Evolutionary conservation across 2,797 vertebrate genomes (phyloP).

Genomic region (Scyliorhinus canicula): DNA sequence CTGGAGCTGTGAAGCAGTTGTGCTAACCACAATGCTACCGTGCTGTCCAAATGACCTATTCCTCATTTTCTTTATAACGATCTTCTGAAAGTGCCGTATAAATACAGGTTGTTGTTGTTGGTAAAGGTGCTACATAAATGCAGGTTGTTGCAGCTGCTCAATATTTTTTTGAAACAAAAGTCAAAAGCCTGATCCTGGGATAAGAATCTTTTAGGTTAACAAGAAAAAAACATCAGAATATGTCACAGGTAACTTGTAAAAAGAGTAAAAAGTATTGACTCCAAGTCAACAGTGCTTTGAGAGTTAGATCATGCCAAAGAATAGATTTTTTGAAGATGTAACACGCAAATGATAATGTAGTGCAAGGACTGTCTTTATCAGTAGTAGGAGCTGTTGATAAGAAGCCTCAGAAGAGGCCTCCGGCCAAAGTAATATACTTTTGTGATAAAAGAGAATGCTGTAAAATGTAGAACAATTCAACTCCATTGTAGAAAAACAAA

Average conservation of each 20-base stretch:
- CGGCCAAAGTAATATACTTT: not conserved
- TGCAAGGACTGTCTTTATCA: not conserved
- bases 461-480: not conserved
- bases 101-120: not conserved
- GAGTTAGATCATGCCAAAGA: not conserved
- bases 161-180: not conserved
- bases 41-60: not conserved
- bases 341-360: not conserved
- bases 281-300: not conserved
- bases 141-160: not conserved
- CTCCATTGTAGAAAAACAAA: not conserved
- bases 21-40: too few relatives aligned
- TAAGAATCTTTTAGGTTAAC: not conserved
- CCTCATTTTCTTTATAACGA: not conserved
- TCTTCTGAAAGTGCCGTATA: not conserved
- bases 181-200: not conserved
- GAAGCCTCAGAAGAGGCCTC: not conserved
- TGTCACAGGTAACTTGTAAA: not conserved
- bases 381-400: not conserved
- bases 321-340: not conserved
- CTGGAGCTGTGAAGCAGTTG: too few relatives aligned
- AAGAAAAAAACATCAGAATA: not conserved
- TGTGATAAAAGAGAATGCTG: not conserved
- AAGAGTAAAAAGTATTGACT: conserved; percentile 14
- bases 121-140: not conserved